Conservation (phyloP, 1,140 invertebrate genomes). For the Papilio glaucus region DNA sequence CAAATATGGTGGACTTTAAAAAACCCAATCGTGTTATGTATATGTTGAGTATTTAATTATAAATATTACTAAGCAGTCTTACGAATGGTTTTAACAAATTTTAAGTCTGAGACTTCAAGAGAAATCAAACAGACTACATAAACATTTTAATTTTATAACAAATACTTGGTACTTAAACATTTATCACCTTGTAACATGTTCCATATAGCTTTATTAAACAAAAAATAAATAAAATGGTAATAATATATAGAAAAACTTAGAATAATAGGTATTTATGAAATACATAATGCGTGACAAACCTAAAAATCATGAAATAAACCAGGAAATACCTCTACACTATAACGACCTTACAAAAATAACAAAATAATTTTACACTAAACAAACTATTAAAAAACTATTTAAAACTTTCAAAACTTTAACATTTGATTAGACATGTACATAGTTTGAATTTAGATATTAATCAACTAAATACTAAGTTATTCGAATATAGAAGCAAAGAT, state of each 20-base stretch:
- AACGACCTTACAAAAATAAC: too few relatives aligned
- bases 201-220: not conserved
- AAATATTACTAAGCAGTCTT: conserved; percentile 38
- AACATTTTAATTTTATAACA: conserved; percentile 7
- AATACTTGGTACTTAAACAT: not conserved
- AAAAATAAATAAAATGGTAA: not conserved
- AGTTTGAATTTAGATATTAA: not conserved
- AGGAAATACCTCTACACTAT: too few relatives aligned
- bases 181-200: not conserved
- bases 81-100: conserved; percentile 34
- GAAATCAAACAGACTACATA: conserved; percentile 21
- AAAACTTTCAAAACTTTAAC: not conserved
- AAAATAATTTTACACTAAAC: conserved; percentile 2
- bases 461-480: too few relatives aligned
- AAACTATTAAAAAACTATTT: not conserved
- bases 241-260: not conserved
- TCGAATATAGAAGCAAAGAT: too few relatives aligned
- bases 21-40: not conserved
- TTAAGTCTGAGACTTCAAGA: conserved; percentile 16
- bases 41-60: conserved; percentile 15
- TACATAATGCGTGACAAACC: too few relatives aligned
- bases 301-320: too few relatives aligned
- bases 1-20: not conserved
- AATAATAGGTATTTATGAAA: too few relatives aligned
- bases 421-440: not conserved